These are phyloP conservation scores for Catocala nupta DNA, from an alignment of 2,888 invertebrate genomes.

Conservation along the genomic window DNA sequence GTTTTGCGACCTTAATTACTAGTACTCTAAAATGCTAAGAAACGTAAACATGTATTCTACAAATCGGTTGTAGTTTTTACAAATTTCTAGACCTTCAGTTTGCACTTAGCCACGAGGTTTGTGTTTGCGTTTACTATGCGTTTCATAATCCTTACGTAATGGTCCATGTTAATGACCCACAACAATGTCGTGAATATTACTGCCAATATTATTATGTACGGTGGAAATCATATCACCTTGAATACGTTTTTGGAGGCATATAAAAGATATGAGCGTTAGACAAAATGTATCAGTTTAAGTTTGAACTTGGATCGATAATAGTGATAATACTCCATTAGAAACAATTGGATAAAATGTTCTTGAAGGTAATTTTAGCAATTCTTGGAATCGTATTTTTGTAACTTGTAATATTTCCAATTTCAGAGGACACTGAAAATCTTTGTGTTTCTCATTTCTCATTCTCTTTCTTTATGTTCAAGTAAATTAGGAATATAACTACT, in stretches of 20 bases:
- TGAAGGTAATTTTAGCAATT: slow-evolving; percentile 32
- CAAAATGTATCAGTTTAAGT: slow-evolving; percentile 34
- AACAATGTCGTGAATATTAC: slow-evolving; percentile 35
- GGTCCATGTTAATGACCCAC: slow-evolving; percentile 24
- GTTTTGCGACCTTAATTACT: too few relatives aligned
- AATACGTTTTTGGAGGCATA: slow-evolving; percentile 30
- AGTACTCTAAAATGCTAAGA: too few relatives aligned
- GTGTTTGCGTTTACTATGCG: too few relatives aligned
- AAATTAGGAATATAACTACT: too few relatives aligned
- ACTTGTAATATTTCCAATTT: too few relatives aligned
- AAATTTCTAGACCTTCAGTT: too few relatives aligned
- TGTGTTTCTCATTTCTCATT: too few relatives aligned
- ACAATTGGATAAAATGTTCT: slow-evolving; percentile 30
- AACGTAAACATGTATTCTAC: too few relatives aligned
- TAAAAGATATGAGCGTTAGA: slow-evolving; percentile 36
- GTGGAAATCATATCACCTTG: slow-evolving; percentile 50
- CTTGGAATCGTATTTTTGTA: not conserved
- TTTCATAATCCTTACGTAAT: slow-evolving; percentile 28
- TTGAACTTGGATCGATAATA: not conserved
- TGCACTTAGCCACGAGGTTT: too few relatives aligned
- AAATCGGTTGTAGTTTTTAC: too few relatives aligned
- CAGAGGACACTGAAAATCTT: too few relatives aligned
- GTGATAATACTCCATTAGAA: slow-evolving; percentile 5
- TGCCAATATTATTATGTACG: slow-evolving; percentile 32
- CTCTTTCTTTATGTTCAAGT: too few relatives aligned